phyloP scores from a whole-genome alignment of 2,113 vertebrate species.

The Cisticola juncidis region DNA sequence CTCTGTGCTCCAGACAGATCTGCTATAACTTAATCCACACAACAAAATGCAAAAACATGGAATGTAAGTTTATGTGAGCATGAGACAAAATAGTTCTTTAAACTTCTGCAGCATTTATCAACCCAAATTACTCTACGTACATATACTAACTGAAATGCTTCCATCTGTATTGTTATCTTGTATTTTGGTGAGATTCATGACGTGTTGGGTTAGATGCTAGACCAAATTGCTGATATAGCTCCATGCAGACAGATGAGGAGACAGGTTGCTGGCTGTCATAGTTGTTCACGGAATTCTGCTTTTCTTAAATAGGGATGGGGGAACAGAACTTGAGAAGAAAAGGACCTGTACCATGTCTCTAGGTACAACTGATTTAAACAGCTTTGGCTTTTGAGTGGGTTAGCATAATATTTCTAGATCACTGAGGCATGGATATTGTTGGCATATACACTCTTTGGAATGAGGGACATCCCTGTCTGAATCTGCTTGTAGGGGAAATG shows the following conservation, averaged over 20 bases:
- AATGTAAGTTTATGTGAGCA: neutral
- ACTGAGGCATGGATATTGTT: neutral
- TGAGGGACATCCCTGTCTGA: neutral
- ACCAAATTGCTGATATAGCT: neutral
- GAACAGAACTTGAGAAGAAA: neutral
- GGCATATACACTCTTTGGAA: neutral
- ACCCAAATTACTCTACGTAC: neutral
- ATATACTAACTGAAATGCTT: neutral
- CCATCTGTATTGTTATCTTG: neutral
- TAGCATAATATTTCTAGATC: neutral
- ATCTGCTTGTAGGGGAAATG: neutral
- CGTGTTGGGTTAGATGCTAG: neutral
- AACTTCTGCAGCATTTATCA: neutral
- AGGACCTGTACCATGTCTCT: neutral
- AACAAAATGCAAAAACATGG: neutral
- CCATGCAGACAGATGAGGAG: neutral
- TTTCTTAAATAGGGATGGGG: neutral
- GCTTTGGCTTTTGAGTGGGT: neutral
- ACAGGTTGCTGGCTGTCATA: neutral
- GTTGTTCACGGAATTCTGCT: neutral
- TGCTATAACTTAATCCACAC: neutral
- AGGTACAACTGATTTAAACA: neutral
- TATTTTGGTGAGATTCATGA: neutral
- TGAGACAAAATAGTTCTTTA: neutral
- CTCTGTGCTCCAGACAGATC: neutral